Percentiles rank a stretch among this genome's conserved stretches.
phyloP scores from a whole-genome alignment of 2,888 invertebrate genomes.

The Leucozona laternaria region DNA sequence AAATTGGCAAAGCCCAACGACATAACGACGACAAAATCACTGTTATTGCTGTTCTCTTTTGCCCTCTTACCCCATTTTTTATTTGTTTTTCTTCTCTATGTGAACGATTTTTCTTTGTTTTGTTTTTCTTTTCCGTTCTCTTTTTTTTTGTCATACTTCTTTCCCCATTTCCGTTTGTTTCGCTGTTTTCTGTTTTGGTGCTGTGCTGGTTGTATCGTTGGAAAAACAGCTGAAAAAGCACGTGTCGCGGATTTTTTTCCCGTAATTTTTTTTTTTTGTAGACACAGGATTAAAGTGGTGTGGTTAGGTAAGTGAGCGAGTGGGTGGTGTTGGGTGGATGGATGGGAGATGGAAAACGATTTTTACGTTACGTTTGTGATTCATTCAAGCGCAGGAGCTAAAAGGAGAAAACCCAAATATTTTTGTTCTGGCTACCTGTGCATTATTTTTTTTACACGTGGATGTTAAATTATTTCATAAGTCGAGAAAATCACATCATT shows the following conservation, averaged over 20 bases:
- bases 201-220: conserved; percentile 67
- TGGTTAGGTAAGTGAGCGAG: conserved; percentile 38
- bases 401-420: conserved; percentile 17
- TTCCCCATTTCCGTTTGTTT: conserved; percentile 22
- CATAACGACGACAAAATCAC: conserved; percentile 21
- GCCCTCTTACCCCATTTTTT: conserved; percentile 40
- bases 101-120: conserved; percentile 25
- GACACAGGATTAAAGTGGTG: conserved; percentile 72
- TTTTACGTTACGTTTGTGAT: conserved; percentile 38
- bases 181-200: conserved; percentile 68
- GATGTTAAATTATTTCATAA: conserved; percentile 40
- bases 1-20: conserved; percentile 50
- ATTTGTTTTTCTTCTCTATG: conserved; percentile 22
- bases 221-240: conserved; percentile 75
- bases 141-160: conserved; percentile 16
- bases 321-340: neutral
- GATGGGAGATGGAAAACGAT: conserved; percentile 11
- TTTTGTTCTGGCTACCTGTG: neutral
- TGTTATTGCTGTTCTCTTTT: conserved; percentile 32
- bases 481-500: conserved; percentile 51
- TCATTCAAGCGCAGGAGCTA: conserved; percentile 66
- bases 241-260: conserved; percentile 69
- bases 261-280: conserved; percentile 44
- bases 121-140: conserved; percentile 54
- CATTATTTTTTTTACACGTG: conserved; percentile 34